Evolutionary conservation across 2,797 vertebrate genomes (phyloP), one percentile per base, ranked within the genome.

Genomic region (Capromys pilorides): DNA sequence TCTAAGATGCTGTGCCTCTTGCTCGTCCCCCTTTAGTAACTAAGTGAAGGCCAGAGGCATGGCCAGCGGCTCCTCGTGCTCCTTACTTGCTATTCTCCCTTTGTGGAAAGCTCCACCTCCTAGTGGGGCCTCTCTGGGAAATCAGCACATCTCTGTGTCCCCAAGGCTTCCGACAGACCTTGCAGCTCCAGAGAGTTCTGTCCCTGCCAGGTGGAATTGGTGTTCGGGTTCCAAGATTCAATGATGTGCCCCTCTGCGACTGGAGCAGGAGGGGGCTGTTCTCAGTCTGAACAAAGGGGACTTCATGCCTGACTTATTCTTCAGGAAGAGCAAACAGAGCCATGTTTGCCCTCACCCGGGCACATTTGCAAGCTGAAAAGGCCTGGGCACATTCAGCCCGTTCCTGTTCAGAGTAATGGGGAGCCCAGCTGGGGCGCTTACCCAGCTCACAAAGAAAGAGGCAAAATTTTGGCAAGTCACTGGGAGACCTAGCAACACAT

Each of bases 401-500:
- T 96, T 95, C 85, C 91, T 93, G 66, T 86, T 88, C 73, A 89
- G 86, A 94, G 88, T 91, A 93, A 91, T 95, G 80, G 59, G 92
- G 57, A 96, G 45, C 89, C 87, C 96, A 93, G 89, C 95, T 94
- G 84, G 89, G 88, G 75, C 51, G 66, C 94, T 96, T 96, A 90
- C 93, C 31, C 39, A 45, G 80, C 73, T 97, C 82, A 96, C 95
- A 97, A 95, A 93, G 94, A 94, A 95, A 88, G 24, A 90, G 90
- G 89, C 87, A 90, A 95, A 90, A 97, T 90, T 91, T 97, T 97
- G 97, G 97, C 97, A 97, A 95, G 93, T 83, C 91, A 80, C n/a
- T 33, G 66, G 88, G 97, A 97, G 97, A 87, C 97, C 88, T 97
- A 97, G 97, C 97, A 97, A 97, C 97, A 96, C 83, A 94, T 71